Conservation (phyloP, 2,113 vertebrate genomes). For the Epinephelus fuscoguttatus region DNA sequence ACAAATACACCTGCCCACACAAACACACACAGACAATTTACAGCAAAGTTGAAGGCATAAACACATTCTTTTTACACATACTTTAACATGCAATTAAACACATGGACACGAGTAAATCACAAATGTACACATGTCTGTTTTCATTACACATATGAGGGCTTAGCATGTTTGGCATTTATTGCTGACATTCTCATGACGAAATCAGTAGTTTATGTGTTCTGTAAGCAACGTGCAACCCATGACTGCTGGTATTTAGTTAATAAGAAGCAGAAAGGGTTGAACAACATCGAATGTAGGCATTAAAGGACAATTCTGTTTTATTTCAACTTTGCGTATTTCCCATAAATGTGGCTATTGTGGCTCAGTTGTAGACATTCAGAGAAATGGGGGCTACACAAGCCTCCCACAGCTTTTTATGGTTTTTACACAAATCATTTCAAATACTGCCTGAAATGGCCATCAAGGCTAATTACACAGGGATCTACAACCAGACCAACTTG, state of each 20-base stretch:
- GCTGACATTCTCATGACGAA: slow-evolving; percentile 10
- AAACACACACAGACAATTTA: not conserved
- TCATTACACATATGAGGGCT: not conserved
- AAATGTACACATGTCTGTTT: not conserved
- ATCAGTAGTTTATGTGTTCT: not conserved
- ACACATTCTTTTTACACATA: slow-evolving; percentile 1
- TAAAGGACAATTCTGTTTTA: not conserved
- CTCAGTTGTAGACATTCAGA: not conserved
- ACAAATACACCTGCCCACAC: slow-evolving; percentile 49
- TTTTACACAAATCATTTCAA: not conserved
- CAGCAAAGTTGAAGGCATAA: not conserved
- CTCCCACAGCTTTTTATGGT: not conserved
- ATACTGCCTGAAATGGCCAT: not conserved
- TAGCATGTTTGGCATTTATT: slow-evolving; percentile 7
- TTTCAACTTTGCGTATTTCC: not conserved
- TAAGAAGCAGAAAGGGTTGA: not conserved
- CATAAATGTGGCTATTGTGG: not conserved
- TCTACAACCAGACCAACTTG: not conserved
- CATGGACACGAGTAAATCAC: not conserved
- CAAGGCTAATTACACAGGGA: not conserved
- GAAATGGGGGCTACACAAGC: not conserved
- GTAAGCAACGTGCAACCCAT: slow-evolving; percentile 1
- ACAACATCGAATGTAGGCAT: not conserved
- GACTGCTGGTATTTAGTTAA: slow-evolving; percentile 9
- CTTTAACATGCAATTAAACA: not conserved